Percentiles rank a stretch among this genome's conserved stretches.
Conservation (phyloP, 2,888 invertebrate species). For the Muscina levida region DNA sequence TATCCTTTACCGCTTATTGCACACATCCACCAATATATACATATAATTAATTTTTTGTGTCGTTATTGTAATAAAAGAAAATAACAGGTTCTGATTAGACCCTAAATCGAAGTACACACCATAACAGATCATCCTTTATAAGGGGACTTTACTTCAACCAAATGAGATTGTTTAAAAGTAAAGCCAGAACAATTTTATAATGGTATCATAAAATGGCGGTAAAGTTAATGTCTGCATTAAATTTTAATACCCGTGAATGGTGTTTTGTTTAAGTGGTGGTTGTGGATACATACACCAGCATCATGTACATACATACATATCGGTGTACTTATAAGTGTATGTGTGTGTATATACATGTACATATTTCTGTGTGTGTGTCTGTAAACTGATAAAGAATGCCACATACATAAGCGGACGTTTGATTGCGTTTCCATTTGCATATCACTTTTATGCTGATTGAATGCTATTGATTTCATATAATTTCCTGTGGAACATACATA, state of each 20-base stretch:
- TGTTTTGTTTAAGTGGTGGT: too few relatives aligned
- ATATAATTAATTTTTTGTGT: too few relatives aligned
- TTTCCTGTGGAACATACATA: slow-evolving; percentile 35
- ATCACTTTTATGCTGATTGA: slow-evolving; percentile 55
- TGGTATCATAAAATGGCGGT: slow-evolving; percentile 6
- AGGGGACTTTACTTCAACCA: too few relatives aligned
- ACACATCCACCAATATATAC: too few relatives aligned
- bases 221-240: slow-evolving; percentile 27
- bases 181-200: slow-evolving; percentile 2
- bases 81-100: too few relatives aligned
- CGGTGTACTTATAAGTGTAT: background rate
- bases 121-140: too few relatives aligned
- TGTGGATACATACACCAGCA: too few relatives aligned
- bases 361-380: slow-evolving; percentile 1
- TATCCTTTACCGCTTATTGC: too few relatives aligned
- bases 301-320: too few relatives aligned
- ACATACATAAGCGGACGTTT: slow-evolving; percentile 44
- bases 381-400: slow-evolving; percentile 34
- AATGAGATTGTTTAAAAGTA: too few relatives aligned
- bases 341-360: background rate
- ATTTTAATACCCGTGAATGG: background rate
- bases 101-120: too few relatives aligned
- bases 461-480: slow-evolving; percentile 59
- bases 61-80: too few relatives aligned
- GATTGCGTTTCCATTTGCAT: slow-evolving; percentile 57